Evolutionary conservation across 2,797 vertebrate genomes (phyloP).

Genomic region (Pangasius krempfi): DNA sequence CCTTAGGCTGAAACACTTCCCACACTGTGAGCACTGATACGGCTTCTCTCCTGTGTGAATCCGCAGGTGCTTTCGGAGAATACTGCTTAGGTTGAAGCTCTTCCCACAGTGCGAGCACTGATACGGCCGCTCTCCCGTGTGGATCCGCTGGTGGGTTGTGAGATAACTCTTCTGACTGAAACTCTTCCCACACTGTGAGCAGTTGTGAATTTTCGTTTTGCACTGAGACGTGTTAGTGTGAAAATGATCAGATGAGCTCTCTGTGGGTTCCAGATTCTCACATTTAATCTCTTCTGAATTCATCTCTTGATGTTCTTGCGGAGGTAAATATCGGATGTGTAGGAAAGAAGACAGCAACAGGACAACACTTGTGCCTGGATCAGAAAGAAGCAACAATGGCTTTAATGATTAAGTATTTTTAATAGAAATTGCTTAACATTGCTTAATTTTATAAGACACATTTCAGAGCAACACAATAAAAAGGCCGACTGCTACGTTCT

Average conservation of each 20-base stretch:
- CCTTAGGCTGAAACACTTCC: slow-evolving; percentile 5
- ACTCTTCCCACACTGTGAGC: slow-evolving; percentile 6
- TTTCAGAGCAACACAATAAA: neutral
- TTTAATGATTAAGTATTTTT: neutral
- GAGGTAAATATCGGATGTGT: no score
- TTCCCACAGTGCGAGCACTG: neutral
- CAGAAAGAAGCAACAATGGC: neutral
- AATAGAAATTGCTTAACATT: neutral
- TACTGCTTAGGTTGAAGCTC: neutral
- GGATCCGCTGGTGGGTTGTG: neutral
- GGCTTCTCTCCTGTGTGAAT: neutral
- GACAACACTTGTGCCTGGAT: neutral
- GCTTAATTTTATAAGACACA: neutral
- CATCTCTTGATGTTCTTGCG: neutral
- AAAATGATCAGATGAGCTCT: neutral
- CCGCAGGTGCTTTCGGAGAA: neutral
- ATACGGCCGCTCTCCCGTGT: neutral
- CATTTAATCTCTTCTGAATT: neutral
- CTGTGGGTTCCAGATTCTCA: neutral
- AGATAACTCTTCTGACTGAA: neutral
- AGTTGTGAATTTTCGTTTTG: neutral
- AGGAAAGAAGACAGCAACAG: neutral
- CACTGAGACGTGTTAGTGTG: neutral
- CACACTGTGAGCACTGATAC: neutral
- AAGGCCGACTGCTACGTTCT: neutral